Base-by-base conservation (phyloP, 2,113 vertebrate species). In the Brachyhypopomus gauderio region DNA sequence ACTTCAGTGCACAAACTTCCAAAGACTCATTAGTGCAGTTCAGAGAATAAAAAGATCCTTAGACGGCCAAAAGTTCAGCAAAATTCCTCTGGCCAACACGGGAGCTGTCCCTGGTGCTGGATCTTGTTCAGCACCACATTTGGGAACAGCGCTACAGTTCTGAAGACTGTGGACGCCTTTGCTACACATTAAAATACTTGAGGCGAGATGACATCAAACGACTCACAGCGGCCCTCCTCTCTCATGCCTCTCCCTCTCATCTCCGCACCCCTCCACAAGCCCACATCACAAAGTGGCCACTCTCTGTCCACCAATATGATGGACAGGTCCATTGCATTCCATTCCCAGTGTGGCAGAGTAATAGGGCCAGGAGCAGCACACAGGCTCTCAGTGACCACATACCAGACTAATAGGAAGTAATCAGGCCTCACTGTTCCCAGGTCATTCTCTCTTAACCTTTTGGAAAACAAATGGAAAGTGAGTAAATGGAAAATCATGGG, bases 401-500 rank as follows among this genome's bases (percentile, higher is more conserved):
- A 59, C 67, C 12, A 62, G 58, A 78, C 81, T 86, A 86, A 83
- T 86, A 81, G 85, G 85, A 83, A 78, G 78, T 86, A 86, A 86
- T 86, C 74, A 79, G 81, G 81, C 85, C 76, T 83, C 79, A 86
- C 78, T 81, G 80, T 80, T 86, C 78, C 59, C 72, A 74, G 84
- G 84, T 85, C 84, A 85, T 36, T 78, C 72, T 86, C 62, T 52
- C 77, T 86, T 86, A 86, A 86, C 85, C 85, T 81, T 72, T 63
- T 62, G 59, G 55, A 81, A 82, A 79, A 75, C 69, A 77, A 85
- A 85, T 83, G 85, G 81, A 81, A 30, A 41, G 27, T 74, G 58
- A 83, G 73, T 63, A 76, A 83, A 83, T 73, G 82, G 67, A 60
- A 77, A 83, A 78, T 78, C 74, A 79, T 59, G 63, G 84, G 77